Conservation (phyloP, 2,113 vertebrate species). For the Phyllostomus discolor region DNA sequence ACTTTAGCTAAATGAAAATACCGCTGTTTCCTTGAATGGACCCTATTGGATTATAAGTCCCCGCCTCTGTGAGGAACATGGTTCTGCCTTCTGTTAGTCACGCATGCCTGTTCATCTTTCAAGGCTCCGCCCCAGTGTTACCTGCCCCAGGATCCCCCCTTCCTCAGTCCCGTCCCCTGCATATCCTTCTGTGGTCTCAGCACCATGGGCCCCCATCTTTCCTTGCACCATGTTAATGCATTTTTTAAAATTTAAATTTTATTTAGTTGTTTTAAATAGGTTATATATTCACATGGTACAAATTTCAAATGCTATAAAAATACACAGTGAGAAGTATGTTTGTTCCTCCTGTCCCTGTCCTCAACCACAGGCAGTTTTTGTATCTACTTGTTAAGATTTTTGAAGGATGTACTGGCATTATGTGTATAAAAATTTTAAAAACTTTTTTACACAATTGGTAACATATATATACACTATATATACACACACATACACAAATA, state of each 20-base stretch:
- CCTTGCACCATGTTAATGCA: neutral
- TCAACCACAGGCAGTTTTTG: neutral
- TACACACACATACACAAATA: neutral
- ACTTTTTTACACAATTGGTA: neutral
- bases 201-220: neutral
- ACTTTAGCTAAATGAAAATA: neutral
- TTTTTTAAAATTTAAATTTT: conserved; percentile 2
- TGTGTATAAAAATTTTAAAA: neutral
- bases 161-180: accelerated
- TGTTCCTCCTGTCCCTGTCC: neutral
- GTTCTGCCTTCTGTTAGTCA: neutral
- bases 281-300: neutral
- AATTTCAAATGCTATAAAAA: neutral
- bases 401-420: neutral
- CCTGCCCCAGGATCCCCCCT: neutral
- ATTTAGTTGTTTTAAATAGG: neutral
- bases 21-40: neutral
- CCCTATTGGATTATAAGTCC: neutral
- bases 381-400: neutral
- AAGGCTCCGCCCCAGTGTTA: neutral
- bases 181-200: neutral
- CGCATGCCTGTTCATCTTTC: neutral
- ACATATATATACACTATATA: neutral
- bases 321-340: neutral
- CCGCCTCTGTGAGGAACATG: neutral